A percentile compares a stretch with the other conserved stretches of the same genome.
phyloP scores from a whole-genome alignment of 2,888 invertebrate genomes.

The Eudemis profundana region DNA sequence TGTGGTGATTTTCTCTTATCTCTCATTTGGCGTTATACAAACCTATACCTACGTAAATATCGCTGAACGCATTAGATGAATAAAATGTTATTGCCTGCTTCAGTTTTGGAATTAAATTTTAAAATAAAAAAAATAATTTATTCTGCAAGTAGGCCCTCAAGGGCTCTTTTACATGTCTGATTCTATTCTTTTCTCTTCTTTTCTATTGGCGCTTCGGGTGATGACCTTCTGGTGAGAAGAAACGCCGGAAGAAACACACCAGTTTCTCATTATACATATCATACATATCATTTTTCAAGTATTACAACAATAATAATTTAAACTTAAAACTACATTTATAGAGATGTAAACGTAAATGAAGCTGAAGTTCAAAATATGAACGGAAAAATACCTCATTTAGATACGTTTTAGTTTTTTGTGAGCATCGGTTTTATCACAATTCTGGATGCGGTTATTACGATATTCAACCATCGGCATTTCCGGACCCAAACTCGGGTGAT shows the following conservation, averaged over 20 bases:
- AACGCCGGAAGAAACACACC: too few relatives aligned
- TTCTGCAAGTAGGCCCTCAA: too few relatives aligned
- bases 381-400: neutral
- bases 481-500: neutral
- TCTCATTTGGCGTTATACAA: slow-evolving; percentile 6
- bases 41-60: neutral
- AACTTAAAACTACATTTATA: too few relatives aligned
- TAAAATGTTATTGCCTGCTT: neutral
- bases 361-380: neutral
- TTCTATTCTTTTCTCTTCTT: too few relatives aligned
- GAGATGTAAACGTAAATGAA: neutral
- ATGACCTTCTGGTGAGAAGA: too few relatives aligned
- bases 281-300: too few relatives aligned
- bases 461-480: slow-evolving; percentile 10
- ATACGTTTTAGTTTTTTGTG: neutral
- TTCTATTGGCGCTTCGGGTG: too few relatives aligned
- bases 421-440: neutral
- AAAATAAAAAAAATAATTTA: too few relatives aligned
- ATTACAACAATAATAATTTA: too few relatives aligned
- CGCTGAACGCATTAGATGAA: too few relatives aligned
- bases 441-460: neutral
- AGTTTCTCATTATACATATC: too few relatives aligned
- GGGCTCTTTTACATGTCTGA: too few relatives aligned
- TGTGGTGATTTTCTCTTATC: neutral
- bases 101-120: neutral